Percentiles rank a stretch among this genome's conserved stretches.
phyloP scores from a whole-genome alignment of 2,113 vertebrate genomes.

The Paedocypris sp. region DNA sequence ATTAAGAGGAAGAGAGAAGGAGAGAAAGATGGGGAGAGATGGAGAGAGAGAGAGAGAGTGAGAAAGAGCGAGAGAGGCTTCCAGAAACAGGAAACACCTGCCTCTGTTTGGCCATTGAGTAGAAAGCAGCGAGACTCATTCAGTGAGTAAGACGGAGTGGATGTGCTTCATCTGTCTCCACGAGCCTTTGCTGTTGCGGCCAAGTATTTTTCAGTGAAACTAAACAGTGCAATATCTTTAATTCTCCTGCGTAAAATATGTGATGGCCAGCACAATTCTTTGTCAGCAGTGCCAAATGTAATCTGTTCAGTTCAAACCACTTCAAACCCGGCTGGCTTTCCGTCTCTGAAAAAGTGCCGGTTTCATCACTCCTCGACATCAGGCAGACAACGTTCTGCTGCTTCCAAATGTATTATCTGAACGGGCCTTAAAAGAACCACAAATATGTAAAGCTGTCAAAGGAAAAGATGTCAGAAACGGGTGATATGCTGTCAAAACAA shows the following conservation, averaged over 20 bases:
- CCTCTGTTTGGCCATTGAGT: slow-evolving; percentile 40
- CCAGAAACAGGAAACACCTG: slow-evolving; percentile 42
- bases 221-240: slow-evolving; percentile 38
- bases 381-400: slow-evolving; percentile 16
- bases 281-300: slow-evolving; percentile 30
- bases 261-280: slow-evolving; percentile 27
- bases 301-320: slow-evolving; percentile 27
- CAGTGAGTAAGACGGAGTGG: slow-evolving; percentile 38
- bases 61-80: slow-evolving; percentile 18
- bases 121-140: slow-evolving; percentile 37
- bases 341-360: slow-evolving; percentile 6
- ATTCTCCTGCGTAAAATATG: slow-evolving; percentile 34
- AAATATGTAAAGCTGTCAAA: neutral
- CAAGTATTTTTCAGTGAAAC: slow-evolving; percentile 43
- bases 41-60: neutral
- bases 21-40: neutral
- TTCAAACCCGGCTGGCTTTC: slow-evolving; percentile 23
- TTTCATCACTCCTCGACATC: slow-evolving; percentile 13
- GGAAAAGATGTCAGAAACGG: slow-evolving; percentile 11
- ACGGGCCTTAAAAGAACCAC: neutral
- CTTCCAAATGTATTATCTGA: neutral
- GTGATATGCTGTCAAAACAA: neutral
- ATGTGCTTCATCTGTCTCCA: slow-evolving; percentile 35
- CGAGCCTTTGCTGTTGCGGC: slow-evolving; percentile 26
- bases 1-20: neutral